Conservation (phyloP, 2,888 invertebrate species). For the Hyppa rectilinea region DNA sequence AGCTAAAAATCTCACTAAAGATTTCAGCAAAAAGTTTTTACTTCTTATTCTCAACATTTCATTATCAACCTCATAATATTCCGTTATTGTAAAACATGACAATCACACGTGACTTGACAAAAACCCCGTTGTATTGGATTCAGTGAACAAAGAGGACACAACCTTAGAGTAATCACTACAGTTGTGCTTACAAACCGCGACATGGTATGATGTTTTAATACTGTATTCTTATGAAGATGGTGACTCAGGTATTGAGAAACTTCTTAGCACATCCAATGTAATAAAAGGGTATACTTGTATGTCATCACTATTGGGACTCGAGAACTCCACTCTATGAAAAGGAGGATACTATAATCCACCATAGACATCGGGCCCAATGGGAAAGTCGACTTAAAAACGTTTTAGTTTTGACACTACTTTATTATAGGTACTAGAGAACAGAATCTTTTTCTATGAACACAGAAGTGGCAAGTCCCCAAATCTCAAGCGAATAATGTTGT, state of each 20-base stretch:
- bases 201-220: slow-evolving; percentile 49
- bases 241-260: slow-evolving; percentile 16
- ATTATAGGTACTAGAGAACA: background rate
- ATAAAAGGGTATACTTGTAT: background rate
- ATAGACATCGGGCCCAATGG: background rate
- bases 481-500: background rate
- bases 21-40: background rate
- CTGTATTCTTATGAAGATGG: slow-evolving; percentile 13
- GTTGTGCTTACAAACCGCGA: slow-evolving; percentile 37
- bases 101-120: slow-evolving; percentile 11
- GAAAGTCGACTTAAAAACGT: background rate
- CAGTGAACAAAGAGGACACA: slow-evolving; percentile 60
- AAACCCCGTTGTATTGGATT: slow-evolving; percentile 32
- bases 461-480: too few species aligned
- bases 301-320: background rate
- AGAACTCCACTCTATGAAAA: too few species aligned
- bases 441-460: background rate
- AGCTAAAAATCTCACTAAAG: background rate
- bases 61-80: slow-evolving; percentile 4
- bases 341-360: background rate
- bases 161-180: slow-evolving; percentile 33
- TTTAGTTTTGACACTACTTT: background rate
- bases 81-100: slow-evolving; percentile 19
- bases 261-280: slow-evolving; percentile 18
- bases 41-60: background rate